Evolutionary conservation across 37 sponge, comb jelly and placozoan genomes (phyloP).

Genomic region (Tethya wilhelma): DNA sequence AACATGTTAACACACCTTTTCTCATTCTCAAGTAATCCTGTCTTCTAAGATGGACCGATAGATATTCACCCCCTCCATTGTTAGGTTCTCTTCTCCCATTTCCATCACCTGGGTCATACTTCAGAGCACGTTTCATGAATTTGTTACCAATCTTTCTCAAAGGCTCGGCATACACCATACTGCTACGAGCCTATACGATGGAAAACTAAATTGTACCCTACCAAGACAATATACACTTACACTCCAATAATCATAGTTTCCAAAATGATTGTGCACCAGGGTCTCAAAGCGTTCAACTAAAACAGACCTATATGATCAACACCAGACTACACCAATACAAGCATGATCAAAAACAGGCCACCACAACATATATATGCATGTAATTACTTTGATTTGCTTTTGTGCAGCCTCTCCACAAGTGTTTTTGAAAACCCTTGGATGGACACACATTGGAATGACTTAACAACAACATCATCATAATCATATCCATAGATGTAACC

Average conservation of each 20-base stretch:
- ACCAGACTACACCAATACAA: not conserved
- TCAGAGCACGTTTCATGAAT: constrained; percentile 65
- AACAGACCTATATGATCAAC: constrained; percentile 45
- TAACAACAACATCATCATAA: constrained; percentile 2
- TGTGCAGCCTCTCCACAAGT: constrained; percentile 41
- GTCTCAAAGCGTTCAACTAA: constrained; percentile 72
- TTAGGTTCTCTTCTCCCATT: constrained; percentile 44
- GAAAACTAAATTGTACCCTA: not conserved
- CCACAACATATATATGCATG: too few relatives aligned
- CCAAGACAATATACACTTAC: constrained; percentile 26
- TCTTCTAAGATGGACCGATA: constrained; percentile 89
- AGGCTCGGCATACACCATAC: constrained; percentile 88
- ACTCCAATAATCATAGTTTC: constrained; percentile 76
- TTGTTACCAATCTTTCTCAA: constrained; percentile 65
- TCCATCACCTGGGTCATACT: constrained; percentile 53
- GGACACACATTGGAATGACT: constrained; percentile 54
- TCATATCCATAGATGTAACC: constrained; percentile 15
- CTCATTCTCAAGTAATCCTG: constrained; percentile 1
- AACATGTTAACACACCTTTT: not conserved
- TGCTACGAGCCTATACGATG: constrained; percentile 59
- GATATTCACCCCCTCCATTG: constrained; percentile 76
- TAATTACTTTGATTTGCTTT: not conserved
- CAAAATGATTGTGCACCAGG: constrained; percentile 78
- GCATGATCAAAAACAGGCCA: too few relatives aligned
- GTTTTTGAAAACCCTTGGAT: constrained; percentile 47